Percentiles rank a stretch among this genome's conserved stretches.
Evolutionary conservation across 2,797 vertebrate genomes (phyloP).

Genomic region (Phoebastria nigripes): DNA sequence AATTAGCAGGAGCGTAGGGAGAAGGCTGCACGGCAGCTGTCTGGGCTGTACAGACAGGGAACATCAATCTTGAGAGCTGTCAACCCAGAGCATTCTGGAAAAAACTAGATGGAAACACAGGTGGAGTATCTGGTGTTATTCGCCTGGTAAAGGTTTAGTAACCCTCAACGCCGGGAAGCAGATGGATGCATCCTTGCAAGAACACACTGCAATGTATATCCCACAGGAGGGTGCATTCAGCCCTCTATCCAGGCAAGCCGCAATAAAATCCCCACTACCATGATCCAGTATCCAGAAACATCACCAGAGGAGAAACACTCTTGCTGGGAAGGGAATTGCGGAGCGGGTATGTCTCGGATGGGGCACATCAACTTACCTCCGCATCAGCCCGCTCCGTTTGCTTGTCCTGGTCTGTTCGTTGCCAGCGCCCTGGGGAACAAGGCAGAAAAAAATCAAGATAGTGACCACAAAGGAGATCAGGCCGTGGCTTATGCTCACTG

Average conservation of each 20-base stretch:
- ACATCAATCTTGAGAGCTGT: background rate
- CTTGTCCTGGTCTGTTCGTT: rapidly evolving
- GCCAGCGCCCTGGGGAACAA: background rate
- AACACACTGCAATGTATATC: background rate
- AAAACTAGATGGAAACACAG: background rate
- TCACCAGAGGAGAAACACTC: background rate
- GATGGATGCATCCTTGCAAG: background rate
- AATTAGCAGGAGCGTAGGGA: background rate
- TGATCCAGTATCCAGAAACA: background rate
- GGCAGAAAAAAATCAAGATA: background rate
- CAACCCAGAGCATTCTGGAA: background rate
- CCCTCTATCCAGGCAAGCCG: background rate
- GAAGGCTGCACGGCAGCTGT: background rate
- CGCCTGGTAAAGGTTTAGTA: background rate
- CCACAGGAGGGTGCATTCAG: background rate
- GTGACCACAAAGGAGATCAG: background rate
- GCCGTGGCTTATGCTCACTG: rapidly evolving
- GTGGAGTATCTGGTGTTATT: background rate
- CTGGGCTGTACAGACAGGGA: background rate
- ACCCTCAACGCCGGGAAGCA: rapidly evolving
- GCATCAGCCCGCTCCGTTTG: background rate
- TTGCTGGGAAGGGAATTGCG: background rate
- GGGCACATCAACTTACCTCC: background rate
- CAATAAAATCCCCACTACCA: background rate
- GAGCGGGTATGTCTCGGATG: background rate